A percentile compares a stretch with the other conserved stretches of the same genome.
phyloP scores from a whole-genome alignment of 2,888 invertebrate genomes.

The Erebia aethiops region DNA sequence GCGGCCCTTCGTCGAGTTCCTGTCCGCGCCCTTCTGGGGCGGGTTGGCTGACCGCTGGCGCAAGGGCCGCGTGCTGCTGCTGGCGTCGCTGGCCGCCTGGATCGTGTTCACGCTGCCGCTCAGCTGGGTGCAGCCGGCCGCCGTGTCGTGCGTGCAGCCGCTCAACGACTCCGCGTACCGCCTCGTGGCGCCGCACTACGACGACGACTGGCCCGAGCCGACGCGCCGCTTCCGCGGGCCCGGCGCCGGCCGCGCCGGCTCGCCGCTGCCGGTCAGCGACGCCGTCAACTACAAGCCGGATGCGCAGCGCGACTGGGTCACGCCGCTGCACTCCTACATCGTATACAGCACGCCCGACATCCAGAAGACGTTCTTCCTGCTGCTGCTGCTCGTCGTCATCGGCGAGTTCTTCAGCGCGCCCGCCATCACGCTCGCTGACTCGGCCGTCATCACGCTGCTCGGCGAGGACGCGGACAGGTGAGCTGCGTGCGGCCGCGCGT shows the following conservation, averaged over 20 bases:
- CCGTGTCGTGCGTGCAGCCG: constrained; percentile 91
- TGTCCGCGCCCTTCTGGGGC: constrained; percentile 99
- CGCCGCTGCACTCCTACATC: constrained; percentile 95
- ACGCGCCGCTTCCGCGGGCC: constrained; percentile 60
- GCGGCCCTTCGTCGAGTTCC: constrained; percentile 97
- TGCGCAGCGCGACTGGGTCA: constrained; percentile 89
- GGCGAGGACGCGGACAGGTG: constrained; percentile 93
- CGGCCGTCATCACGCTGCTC: constrained; percentile 93
- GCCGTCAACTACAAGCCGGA: constrained; percentile 89
- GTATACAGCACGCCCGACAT: constrained; percentile 95
- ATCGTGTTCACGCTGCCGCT: constrained; percentile 97
- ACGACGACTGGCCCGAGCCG: constrained; percentile 51
- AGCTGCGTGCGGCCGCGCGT: neutral
- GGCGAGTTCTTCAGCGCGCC: constrained; percentile 99
- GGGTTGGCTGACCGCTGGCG: constrained; percentile 95
- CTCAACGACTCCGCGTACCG: constrained; percentile 82
- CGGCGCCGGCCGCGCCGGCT: constrained; percentile 63
- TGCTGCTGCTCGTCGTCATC: constrained; percentile 95
- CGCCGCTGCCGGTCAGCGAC: constrained; percentile 89
- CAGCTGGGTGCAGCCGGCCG: constrained; percentile 97
- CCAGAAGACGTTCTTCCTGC: constrained; percentile 96
- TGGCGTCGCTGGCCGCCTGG: constrained; percentile 97
- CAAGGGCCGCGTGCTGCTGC: constrained; percentile 92
- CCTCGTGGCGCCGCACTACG: constrained; percentile 84
- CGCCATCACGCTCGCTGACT: constrained; percentile 96